Conservation (phyloP, 2,113 vertebrate species). For the Phalacrocorax carbo region DNA sequence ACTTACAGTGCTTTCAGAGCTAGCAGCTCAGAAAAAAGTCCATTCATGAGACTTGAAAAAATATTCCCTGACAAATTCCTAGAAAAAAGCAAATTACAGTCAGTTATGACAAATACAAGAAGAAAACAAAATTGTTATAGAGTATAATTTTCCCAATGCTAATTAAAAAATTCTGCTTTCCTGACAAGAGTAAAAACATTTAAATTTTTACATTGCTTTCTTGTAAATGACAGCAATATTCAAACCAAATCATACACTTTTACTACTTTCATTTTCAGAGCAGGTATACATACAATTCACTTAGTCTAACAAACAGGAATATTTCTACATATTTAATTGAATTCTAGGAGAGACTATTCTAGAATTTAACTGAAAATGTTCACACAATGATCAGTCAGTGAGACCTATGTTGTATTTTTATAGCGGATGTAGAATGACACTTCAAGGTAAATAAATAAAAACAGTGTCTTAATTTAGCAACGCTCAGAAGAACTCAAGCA, state of each 20-base stretch:
- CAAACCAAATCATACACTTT: not conserved
- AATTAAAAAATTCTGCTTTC: not conserved
- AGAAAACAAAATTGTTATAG: not conserved
- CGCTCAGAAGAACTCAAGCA: not conserved
- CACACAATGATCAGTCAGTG: not conserved
- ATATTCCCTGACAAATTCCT: slow-evolving; percentile 93
- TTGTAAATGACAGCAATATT: not conserved
- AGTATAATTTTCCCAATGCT: not conserved
- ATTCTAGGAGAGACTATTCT: not conserved
- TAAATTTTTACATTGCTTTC: not conserved
- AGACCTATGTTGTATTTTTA: not conserved
- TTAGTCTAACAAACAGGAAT: not conserved
- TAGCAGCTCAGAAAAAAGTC: slow-evolving; percentile 83
- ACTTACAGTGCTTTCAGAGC: slow-evolving; percentile 88
- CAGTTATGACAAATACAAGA: not conserved
- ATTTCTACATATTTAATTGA: not conserved
- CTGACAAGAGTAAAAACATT: not conserved
- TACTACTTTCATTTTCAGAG: not conserved
- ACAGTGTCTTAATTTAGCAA: not conserved
- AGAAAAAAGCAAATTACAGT: not conserved
- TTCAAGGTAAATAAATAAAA: not conserved
- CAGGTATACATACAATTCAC: not conserved
- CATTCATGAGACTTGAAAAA: slow-evolving; percentile 84
- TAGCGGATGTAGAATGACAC: not conserved
- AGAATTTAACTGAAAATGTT: not conserved